Base-by-base conservation (phyloP, 2,888 invertebrate species). In the Marasmarcha lunaedactyla region DNA sequence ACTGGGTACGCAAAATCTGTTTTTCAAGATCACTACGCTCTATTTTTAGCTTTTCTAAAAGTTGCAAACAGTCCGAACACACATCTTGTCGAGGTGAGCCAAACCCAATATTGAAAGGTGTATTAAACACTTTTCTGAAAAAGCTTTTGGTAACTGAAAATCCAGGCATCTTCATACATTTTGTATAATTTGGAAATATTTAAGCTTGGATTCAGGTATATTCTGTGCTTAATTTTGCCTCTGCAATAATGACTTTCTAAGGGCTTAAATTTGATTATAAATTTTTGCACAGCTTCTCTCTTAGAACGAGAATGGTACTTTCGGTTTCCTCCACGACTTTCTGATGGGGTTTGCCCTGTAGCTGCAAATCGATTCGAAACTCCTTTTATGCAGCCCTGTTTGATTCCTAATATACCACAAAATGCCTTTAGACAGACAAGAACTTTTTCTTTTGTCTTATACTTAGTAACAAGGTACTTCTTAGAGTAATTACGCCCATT, bases 241-340 rank as follows among this genome's bases (percentile, higher is more conserved):
- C 50, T 46, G 39, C 43, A 50, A 42, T 51, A 50, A 27, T 50
- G 51, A 15, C 41, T 39, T 11, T 51, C 46, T 40, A 50, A 42
- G n/a, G 48, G 47, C 39, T 30, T 35, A 39, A 50, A 47, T 40
- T 41, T 43, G 34, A 26, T 45, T 11, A 49, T 45, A 36, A 50
- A 49, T 27, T 49, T 47, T 37, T 50, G 42, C 40, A 49, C 44
- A 42, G 48, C 38, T n/a, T n/a, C n/a, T 39, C 33, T 38, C 33
- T 41, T 47, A 27, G 45, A 49, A n/a, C 42, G 34, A 40, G 40
- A 43, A 43, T 38, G 36, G 11, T 37, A 15, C 36, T 48, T 50
- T 33, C 46, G 40, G 35, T 48, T 37, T 37, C 45, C 46, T 42
- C 47, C 45, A 25, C 45, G 36, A n/a, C 41, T 48, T 45, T 48